These are phyloP conservation scores for Myocastor coypus DNA, from an alignment of 2,113 vertebrate species.

Conservation along the genomic window DNA sequence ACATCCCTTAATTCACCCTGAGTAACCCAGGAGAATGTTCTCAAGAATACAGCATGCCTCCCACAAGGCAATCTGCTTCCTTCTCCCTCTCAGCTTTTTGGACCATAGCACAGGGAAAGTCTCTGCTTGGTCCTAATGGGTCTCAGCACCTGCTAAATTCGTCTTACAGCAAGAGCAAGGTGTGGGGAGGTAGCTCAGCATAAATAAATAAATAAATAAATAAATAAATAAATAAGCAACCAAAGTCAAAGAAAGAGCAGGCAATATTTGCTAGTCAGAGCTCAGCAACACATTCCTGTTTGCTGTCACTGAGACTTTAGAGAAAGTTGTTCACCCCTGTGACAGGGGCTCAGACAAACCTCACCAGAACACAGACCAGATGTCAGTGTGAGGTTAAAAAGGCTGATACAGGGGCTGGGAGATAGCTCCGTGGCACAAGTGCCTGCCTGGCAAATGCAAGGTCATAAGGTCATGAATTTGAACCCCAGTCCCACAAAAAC, in stretches of 20 bases:
- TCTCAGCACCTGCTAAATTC: neutral
- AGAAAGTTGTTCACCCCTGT: neutral
- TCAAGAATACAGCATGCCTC: neutral
- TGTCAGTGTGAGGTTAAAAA: no score
- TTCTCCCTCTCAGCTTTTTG: neutral
- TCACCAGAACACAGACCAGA: neutral
- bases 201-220: neutral
- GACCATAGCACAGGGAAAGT: neutral
- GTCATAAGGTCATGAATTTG: no score
- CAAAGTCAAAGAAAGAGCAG: neutral
- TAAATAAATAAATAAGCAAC: neutral
- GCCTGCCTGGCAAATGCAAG: no score
- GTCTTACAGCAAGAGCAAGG: neutral
- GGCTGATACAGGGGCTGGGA: neutral
- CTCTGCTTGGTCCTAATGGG: fast-evolving
- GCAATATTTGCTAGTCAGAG: neutral
- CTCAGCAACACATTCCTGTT: neutral
- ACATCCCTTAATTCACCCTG: neutral
- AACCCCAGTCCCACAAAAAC: no score
- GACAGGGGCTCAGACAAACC: neutral
- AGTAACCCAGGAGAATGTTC: neutral
- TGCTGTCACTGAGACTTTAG: neutral
- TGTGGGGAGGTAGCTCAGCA: neutral
- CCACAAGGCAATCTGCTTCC: no score
- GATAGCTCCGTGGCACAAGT: no score